Conservation (phyloP, 2,888 invertebrate genomes). For the Ditylenchus weischeri region DNA sequence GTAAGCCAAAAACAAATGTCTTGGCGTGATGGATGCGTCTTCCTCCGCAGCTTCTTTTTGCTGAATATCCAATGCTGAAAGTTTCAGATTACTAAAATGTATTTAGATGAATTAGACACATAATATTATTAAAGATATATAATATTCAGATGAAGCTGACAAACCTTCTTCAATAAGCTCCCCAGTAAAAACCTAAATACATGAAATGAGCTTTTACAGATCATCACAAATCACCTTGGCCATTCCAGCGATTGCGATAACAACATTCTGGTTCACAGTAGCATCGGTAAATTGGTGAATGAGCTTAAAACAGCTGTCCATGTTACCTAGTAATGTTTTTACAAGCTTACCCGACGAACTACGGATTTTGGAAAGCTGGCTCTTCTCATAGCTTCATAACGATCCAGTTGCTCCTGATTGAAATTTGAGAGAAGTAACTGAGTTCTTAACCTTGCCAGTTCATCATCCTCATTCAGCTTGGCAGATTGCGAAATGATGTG, state of each 20-base stretch:
- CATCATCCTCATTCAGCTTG: constrained; percentile 21
- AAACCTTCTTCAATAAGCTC: constrained; percentile 96
- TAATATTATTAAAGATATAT: no score
- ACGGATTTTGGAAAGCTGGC: constrained; percentile 97
- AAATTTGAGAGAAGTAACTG: constrained; percentile 91
- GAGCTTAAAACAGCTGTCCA: constrained; percentile 62
- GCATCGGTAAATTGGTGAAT: constrained; percentile 98
- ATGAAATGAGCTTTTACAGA: no score
- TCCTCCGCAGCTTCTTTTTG: constrained; percentile 19
- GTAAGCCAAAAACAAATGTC: constrained; percentile 40
- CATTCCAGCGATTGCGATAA: constrained; percentile 98
- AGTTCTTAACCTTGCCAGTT: constrained; percentile 17
- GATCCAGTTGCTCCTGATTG: constrained; percentile 91
- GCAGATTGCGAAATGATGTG: neutral
- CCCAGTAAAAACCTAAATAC: constrained; percentile 79
- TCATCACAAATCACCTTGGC: constrained; percentile 68
- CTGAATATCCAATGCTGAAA: constrained; percentile 38
- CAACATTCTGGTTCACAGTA: constrained; percentile 94
- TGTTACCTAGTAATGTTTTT: neutral
- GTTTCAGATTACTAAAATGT: neutral
- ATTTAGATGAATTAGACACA: no score
- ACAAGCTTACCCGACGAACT: constrained; percentile 66
- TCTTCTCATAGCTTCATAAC: constrained; percentile 96
- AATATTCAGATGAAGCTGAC: neutral
- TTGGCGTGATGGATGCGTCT: constrained; percentile 29